Percentiles rank a stretch among this genome's conserved stretches.
Evolutionary conservation across 2,113 vertebrate genomes (phyloP).

Genomic region (Canis aureus): DNA sequence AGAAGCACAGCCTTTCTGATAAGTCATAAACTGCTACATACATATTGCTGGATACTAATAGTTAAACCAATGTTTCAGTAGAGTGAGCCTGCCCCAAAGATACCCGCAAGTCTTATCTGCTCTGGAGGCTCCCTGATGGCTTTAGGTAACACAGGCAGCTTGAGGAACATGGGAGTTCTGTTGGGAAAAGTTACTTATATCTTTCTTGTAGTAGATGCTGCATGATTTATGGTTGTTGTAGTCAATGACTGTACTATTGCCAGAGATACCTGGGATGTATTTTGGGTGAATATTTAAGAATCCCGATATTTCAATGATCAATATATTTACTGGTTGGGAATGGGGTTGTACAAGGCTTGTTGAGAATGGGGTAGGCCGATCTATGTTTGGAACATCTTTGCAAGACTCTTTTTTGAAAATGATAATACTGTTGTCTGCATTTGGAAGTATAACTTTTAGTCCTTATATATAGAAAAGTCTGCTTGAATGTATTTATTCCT

Average conservation of each 20-base stretch:
- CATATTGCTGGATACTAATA: neutral
- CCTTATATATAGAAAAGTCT: neutral
- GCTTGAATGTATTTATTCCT: neutral
- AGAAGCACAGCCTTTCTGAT: neutral
- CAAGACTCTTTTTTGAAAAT: neutral
- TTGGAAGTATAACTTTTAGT: constrained; percentile 9
- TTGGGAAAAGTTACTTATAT: neutral
- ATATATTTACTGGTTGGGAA: neutral
- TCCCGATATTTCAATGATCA: neutral
- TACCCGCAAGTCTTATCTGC: neutral
- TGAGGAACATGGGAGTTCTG: neutral
- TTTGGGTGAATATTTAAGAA: neutral
- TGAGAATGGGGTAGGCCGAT: neutral
- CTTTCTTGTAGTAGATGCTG: neutral
- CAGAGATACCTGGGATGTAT: neutral
- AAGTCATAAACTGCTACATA: neutral
- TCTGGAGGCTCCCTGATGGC: neutral
- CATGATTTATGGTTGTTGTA: neutral
- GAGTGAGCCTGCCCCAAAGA: neutral
- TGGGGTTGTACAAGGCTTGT: neutral
- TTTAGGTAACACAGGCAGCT: neutral
- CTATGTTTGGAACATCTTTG: neutral
- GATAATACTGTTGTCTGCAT: neutral
- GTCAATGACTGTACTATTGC: neutral
- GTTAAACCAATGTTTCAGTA: neutral